Evolutionary conservation across 2,113 vertebrate genomes (phyloP), one percentile per base, ranked within the genome.

Genomic region (Cryptomyrus ogoouensis): DNA sequence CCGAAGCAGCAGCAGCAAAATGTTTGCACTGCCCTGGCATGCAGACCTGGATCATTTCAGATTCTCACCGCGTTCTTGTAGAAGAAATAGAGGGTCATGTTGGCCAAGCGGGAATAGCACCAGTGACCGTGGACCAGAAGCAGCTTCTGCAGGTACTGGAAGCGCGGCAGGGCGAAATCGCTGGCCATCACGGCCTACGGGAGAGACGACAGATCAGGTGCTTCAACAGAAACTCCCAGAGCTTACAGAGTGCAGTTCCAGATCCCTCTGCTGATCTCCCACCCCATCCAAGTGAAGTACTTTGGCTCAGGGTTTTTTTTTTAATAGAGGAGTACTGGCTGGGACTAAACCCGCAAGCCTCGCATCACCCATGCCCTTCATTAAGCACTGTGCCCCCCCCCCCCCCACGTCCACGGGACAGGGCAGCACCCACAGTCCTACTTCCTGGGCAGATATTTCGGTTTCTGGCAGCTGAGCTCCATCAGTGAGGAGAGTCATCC

Each of bases 61-160:
- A 31, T 70, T 66, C 97, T 96, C 94, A 99, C 98, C 62, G 98
- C 98, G 27, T 99, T 99, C 94, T 99, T 99, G 96, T 99, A 99
- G 96, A 99, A 99, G 95, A 99, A 99, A 92, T 98, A 99, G 9
- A 99, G 97, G 91, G 99, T 98, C 98, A 99, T 99, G 95, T 97
- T 99, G 62, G 98, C 98, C n/a, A 99, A 96, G 0, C 98, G 95
- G 85, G 98, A 97, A 91, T 99, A 99, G 95, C 98, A 99, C 98
- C 98, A 99, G 90, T 99, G 98, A 31, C 98, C 98, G 0, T 99
- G 98, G 66, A 99, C 98, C 91, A 99, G 96, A 62, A 99, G 93
- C 66, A 99, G 97, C 93, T 98, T 98, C 95, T 98, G 97, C 91
- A 99, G 96, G 89, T 98, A 96, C 84, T 95, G 96, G 95, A 99